Percentiles rank a stretch among this genome's conserved stretches.
Evolutionary conservation across 2,888 invertebrate species (phyloP).

Genomic region (Malthinus seriepunctatus): DNA sequence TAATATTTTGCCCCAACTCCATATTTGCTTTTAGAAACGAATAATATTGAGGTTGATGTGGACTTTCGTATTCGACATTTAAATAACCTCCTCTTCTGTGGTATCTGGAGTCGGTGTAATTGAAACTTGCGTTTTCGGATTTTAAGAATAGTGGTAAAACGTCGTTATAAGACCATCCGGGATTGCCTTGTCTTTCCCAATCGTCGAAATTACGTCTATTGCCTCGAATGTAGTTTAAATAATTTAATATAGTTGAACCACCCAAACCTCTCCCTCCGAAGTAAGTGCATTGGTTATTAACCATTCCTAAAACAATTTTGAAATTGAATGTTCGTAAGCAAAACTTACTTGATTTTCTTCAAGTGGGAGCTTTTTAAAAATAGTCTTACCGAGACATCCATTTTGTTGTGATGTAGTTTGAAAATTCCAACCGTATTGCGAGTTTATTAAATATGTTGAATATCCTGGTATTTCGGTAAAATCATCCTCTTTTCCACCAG

Average conservation of each 20-base stretch:
- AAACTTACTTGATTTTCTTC: too few relatives aligned
- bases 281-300: background rate
- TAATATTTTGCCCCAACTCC: conserved; percentile 67
- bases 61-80: conserved; percentile 64
- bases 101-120: conserved; percentile 61
- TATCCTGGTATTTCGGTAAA: conserved; percentile 14
- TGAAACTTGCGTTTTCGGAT: conserved; percentile 46
- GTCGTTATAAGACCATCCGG: conserved; percentile 54
- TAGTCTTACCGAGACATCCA: conserved; percentile 1
- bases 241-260: conserved; percentile 30
- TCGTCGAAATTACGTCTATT: conserved; percentile 30
- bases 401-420: conserved; percentile 11
- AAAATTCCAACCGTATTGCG: conserved; percentile 8
- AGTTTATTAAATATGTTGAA: background rate
- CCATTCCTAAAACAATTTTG: conserved; percentile 2
- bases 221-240: conserved; percentile 31
- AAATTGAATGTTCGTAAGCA: background rate
- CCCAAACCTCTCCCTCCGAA: conserved; percentile 18
- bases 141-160: conserved; percentile 45
- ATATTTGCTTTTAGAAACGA: conserved; percentile 67
- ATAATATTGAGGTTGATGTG: conserved; percentile 59
- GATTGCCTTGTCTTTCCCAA: conserved; percentile 38
- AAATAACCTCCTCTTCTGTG: conserved; percentile 68
- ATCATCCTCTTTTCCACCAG: conserved; percentile 51
- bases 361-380: too few relatives aligned